Conservation (phyloP, 2,888 invertebrate genomes). For the Halictus ligatus region DNA sequence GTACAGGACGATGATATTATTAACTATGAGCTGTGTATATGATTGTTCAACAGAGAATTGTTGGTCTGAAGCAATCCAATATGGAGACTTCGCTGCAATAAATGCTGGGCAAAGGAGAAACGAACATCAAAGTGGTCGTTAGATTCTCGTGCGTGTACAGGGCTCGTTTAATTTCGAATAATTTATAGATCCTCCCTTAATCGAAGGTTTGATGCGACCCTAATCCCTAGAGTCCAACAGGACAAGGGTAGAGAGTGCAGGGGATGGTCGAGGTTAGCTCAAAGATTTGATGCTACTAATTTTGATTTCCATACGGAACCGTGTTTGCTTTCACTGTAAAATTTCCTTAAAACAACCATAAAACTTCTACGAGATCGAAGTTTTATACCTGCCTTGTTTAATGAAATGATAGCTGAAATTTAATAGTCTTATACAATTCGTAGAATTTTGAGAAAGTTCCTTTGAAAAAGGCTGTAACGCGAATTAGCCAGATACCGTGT, state of each 20-base stretch:
- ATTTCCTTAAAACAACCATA: background rate
- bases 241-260: background rate
- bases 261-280: background rate
- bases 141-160: background rate
- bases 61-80: too few relatives aligned
- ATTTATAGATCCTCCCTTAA: slow-evolving; percentile 8
- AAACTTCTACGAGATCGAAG: background rate
- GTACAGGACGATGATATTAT: background rate
- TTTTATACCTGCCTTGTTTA: too few relatives aligned
- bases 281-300: background rate
- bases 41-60: background rate
- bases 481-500: background rate
- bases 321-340: background rate
- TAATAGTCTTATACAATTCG: background rate
- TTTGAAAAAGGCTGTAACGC: background rate
- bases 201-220: background rate
- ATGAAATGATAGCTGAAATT: background rate
- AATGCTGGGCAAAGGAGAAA: background rate
- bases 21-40: background rate
- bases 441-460: too few relatives aligned
- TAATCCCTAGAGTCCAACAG: background rate
- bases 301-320: background rate
- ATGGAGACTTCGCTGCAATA: background rate
- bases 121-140: background rate
- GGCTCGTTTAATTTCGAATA: background rate